Evolutionary conservation across 2,113 vertebrate genomes (phyloP), one percentile per base, ranked within the genome.

Genomic region (Falcunculus frontatus): DNA sequence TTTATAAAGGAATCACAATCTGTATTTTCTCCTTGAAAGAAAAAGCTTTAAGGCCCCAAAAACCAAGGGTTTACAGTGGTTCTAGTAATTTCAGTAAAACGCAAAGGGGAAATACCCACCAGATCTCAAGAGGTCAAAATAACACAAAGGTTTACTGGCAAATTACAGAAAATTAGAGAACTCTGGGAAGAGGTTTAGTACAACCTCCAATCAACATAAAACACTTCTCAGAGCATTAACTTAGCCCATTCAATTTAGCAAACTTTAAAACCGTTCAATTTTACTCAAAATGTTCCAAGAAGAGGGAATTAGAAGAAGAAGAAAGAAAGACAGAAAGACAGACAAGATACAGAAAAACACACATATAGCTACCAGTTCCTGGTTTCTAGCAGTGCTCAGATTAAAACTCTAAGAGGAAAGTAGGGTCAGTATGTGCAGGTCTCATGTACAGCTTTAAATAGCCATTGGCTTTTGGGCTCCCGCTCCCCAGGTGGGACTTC

Each of bases 401-500:
- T 2, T 2, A 10, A 73, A 63, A 46, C 39, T 39, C 23, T 29
- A 25, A 47, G 35, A n/a, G 3, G 42, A n/a, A 84, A 18, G 18
- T 12, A 55, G 18, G 22, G 4, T 15, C 19, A 39, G 10, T 8
- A 23, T 22, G 11, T 8, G 4, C 23, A 10, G 7, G 29, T 9
- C 23, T n/a, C 67, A 16, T 62, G 21, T 7, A 32, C 69, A 47
- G 12, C 23, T 47, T 47, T 47, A 47, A 47, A 47, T 19, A 39
- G 2, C 2, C 19, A 10, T 10, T 64, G 18, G n/a, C n/a, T 56
- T 55, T 74, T 6, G 7, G 30, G 4, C 4, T 33, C 23, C 21
- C 0, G 0, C 9, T 1, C 3, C 14, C 18, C 7, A 22, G n/a
- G 27, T 55, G 29, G 18, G 15, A 63, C 18, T 74, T 74, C n/a